Conservation (phyloP, 2,888 invertebrate species). For the Tachystola acroxantha region DNA sequence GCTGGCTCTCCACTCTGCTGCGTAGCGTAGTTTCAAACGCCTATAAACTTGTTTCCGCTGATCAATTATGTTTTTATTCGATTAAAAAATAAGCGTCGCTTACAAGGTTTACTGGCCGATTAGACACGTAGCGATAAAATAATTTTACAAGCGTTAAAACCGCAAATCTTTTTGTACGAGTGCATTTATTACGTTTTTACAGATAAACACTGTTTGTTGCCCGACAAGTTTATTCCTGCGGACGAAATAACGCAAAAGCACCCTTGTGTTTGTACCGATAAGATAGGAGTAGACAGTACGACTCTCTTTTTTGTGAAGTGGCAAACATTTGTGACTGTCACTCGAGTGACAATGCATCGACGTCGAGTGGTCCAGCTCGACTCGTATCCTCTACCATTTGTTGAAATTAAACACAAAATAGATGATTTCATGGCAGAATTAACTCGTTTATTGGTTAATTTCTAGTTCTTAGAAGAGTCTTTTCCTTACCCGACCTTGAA, state of each 20-base stretch:
- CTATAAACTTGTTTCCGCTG: slow-evolving; percentile 57
- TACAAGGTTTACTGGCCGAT: slow-evolving; percentile 61
- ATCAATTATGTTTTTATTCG: slow-evolving; percentile 62
- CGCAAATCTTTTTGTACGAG: slow-evolving; percentile 24
- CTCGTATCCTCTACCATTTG: slow-evolving; percentile 35
- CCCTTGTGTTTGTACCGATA: slow-evolving; percentile 3
- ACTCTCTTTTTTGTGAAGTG: slow-evolving; percentile 41
- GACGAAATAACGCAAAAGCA: background rate
- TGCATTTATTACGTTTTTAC: slow-evolving; percentile 17
- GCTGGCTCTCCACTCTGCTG: slow-evolving; percentile 9
- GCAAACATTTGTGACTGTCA: slow-evolving; percentile 64
- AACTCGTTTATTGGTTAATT: too few relatives aligned
- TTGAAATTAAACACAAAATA: slow-evolving; percentile 6
- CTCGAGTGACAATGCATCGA: slow-evolving; percentile 54
- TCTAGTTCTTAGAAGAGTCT: too few relatives aligned
- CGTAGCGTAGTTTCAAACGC: slow-evolving; percentile 24
- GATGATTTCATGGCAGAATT: too few relatives aligned
- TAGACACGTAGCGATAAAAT: slow-evolving; percentile 50
- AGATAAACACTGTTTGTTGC: background rate
- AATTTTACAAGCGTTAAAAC: slow-evolving; percentile 30
- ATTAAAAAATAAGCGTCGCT: slow-evolving; percentile 36
- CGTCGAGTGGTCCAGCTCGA: slow-evolving; percentile 41
- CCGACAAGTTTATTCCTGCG: background rate
- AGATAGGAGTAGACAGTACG: slow-evolving; percentile 4
- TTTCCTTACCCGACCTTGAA: too few relatives aligned